Evolutionary conservation across 2,797 vertebrate species (phyloP).

Genomic region (Silurus aristotelis): DNA sequence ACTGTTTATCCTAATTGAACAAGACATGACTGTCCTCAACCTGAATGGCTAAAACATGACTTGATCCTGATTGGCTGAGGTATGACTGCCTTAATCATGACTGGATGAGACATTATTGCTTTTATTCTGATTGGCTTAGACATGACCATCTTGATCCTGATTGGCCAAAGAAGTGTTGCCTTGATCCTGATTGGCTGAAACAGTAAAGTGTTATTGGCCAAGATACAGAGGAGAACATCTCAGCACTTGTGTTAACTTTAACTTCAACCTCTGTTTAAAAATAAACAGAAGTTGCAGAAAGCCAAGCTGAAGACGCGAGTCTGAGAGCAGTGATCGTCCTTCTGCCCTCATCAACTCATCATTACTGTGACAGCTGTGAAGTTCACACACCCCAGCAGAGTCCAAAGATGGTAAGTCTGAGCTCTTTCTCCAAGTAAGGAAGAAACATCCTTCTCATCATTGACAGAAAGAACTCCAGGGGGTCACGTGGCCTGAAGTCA

Average conservation of each 20-base stretch:
- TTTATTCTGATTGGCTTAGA: too few species aligned
- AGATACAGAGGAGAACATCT: background rate
- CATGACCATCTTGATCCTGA: background rate
- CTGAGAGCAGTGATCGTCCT: background rate
- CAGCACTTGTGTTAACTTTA: background rate
- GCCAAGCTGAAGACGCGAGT: background rate
- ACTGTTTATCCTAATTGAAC: background rate
- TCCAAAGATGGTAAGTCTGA: conserved; percentile 21
- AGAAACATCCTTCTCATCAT: conserved; percentile 19
- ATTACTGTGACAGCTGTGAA: conserved; percentile 17
- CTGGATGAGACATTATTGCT: too few species aligned
- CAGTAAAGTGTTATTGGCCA: background rate
- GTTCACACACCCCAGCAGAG: conserved; percentile 3
- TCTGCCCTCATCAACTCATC: conserved; percentile 10
- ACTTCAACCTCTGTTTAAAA: too few species aligned
- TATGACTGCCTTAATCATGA: background rate
- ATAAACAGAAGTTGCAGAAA: background rate
- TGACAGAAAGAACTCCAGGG: background rate
- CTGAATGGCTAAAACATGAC: background rate
- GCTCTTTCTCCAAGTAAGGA: background rate
- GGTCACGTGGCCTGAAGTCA: background rate
- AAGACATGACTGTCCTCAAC: background rate
- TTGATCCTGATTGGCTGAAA: background rate
- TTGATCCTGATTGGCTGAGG: background rate
- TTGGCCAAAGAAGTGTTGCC: background rate